phyloP scores from a whole-genome alignment of 2,888 invertebrate genomes.

The Leucozona laternaria region DNA sequence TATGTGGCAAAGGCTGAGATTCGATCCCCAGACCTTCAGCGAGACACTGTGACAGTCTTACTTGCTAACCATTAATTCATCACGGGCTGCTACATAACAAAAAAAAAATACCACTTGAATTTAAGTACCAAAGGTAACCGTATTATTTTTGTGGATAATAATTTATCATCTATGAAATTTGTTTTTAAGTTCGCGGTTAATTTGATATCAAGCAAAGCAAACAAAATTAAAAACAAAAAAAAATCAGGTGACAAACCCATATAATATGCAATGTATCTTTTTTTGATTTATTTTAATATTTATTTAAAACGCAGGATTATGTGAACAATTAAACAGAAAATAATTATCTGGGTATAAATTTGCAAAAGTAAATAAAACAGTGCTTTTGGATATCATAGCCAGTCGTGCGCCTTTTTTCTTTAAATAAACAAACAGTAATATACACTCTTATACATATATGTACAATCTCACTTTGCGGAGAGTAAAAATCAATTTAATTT shows the following conservation, averaged over 20 bases:
- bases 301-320: constrained; percentile 67
- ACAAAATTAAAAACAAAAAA: background rate
- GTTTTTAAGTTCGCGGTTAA: constrained; percentile 46
- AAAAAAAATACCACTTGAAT: too few relatives aligned
- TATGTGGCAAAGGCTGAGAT: too few relatives aligned
- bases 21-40: too few relatives aligned
- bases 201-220: constrained; percentile 6
- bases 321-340: constrained; percentile 42
- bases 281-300: constrained; percentile 62
- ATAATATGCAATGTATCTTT: constrained; percentile 43
- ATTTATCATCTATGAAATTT: constrained; percentile 28
- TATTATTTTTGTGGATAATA: background rate
- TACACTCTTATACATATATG: background rate
- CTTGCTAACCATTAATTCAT: too few relatives aligned
- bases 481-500: constrained; percentile 75
- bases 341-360: constrained; percentile 43
- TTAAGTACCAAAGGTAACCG: background rate
- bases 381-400: constrained; percentile 53
- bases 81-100: too few relatives aligned
- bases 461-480: constrained; percentile 35
- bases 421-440: constrained; percentile 47
- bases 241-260: constrained; percentile 55
- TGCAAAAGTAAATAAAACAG: constrained; percentile 56
- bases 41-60: too few relatives aligned
- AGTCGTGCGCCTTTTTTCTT: constrained; percentile 43